Evolutionary conservation across 2,113 vertebrate species (phyloP).

Genomic region (Lepisosteus osseus): DNA sequence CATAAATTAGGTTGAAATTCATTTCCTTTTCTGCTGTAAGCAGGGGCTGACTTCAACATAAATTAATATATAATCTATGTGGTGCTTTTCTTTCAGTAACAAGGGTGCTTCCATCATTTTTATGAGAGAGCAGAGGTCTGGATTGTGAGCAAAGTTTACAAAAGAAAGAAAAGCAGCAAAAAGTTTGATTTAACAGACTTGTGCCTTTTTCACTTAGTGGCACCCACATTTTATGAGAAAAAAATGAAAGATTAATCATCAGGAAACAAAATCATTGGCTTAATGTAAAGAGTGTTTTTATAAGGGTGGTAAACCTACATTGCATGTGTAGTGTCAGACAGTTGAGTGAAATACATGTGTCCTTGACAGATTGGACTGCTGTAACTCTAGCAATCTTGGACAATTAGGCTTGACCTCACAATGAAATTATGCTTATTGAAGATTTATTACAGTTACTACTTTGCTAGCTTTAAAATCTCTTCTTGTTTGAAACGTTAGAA

Average conservation of each 20-base stretch:
- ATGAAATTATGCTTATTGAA: not conserved
- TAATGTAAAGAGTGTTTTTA: conserved; percentile 17
- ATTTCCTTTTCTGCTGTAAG: conserved; percentile 39
- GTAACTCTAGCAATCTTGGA: conserved; percentile 2
- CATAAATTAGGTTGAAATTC: conserved; percentile 46
- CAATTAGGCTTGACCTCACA: conserved; percentile 20
- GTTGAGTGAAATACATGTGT: conserved; percentile 19
- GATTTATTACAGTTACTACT: conserved; percentile 20
- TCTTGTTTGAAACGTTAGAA: not conserved
- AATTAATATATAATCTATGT: conserved; percentile 45
- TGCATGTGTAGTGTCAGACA: not conserved
- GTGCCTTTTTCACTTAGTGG: conserved; percentile 26
- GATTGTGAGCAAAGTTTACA: conserved; percentile 34
- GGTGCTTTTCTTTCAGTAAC: conserved; percentile 25
- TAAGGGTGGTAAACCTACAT: not conserved
- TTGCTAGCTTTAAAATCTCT: not conserved
- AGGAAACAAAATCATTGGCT: not conserved
- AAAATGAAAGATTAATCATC: not conserved
- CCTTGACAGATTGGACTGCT: conserved; percentile 19
- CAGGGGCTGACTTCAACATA: conserved; percentile 31
- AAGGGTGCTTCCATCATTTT: conserved; percentile 45
- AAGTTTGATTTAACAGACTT: conserved; percentile 33
- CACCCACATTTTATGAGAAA: not conserved
- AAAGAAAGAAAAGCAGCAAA: conserved; percentile 13
- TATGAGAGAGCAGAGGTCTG: not conserved